Percentiles rank a stretch among this genome's conserved stretches.
Conservation (phyloP, 2,113 vertebrate species). For the Psittacara wagleri region DNA sequence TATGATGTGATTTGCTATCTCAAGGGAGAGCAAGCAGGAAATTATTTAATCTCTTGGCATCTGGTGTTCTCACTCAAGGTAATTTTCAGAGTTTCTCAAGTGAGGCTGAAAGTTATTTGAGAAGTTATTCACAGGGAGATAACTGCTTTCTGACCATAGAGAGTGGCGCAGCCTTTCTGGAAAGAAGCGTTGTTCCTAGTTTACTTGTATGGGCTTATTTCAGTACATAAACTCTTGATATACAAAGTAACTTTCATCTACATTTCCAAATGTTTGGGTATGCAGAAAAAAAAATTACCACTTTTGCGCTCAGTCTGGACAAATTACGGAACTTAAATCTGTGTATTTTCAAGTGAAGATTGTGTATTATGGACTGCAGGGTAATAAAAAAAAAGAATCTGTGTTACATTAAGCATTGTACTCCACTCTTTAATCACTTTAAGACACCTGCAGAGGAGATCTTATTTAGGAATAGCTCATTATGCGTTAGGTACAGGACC, state of each 20-base stretch:
- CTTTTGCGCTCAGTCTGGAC: not conserved
- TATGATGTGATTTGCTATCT: slow-evolving; percentile 23
- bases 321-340: not conserved
- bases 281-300: not conserved
- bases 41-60: slow-evolving; percentile 45
- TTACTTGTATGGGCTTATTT: not conserved
- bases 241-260: not conserved
- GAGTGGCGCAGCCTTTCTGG: not conserved
- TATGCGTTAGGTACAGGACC: not conserved
- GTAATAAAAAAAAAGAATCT: not conserved
- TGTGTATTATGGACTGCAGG: not conserved
- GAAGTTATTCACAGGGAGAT: slow-evolving; percentile 36
- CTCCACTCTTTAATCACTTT: not conserved
- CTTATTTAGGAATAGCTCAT: not conserved
- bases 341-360: not conserved
- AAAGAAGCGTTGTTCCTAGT: not conserved
- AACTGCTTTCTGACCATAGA: not conserved
- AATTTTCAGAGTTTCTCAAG: slow-evolving; percentile 33
- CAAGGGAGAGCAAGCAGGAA: slow-evolving; percentile 28
- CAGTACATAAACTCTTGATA: not conserved
- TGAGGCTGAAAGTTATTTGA: slow-evolving; percentile 45
- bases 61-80: slow-evolving; percentile 1
- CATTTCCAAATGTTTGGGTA: not conserved
- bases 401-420: not conserved
- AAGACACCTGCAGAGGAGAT: not conserved